Base-by-base conservation (phyloP, 2,888 invertebrate genomes). In the Acheta domesticus region DNA sequence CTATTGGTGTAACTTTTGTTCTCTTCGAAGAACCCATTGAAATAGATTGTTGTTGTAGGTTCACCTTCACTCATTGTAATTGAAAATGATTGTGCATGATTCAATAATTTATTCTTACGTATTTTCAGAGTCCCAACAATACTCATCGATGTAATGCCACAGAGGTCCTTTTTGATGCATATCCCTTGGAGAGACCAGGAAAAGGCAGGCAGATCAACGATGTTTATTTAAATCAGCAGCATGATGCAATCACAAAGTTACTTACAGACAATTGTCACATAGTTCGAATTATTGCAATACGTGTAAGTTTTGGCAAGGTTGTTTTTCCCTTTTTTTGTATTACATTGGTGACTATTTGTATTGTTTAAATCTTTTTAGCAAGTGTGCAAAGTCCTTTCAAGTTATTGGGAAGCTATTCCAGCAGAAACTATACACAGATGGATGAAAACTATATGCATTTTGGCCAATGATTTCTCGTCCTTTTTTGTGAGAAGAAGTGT, bases 81-180 rank as follows among this genome's bases (percentile, higher is more conserved):
- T 19, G 0, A 62, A 62, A 19, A 5, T 19, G 62, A n/a, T 62
- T 12, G 14, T 62, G 62, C 8, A n/a, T 16, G 14, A n/a, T 19
- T 62, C 62, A 62, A 19, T 62, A 16, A 36, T 36, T 36, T 36
- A 19, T 62, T 11, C 62, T 62, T 12, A 62, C 1, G 36, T 74
- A 75, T 21, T 75, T 75, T 48, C 20, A 84, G 84, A 83, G 83
- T 81, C 81, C 81, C 21, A 82, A 83, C 79, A 82, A 82, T 77
- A 80, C 83, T 36, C 80, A 83, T 74, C 81, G 84, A 50, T 83
- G 83, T 76, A 85, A 84, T 81, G 84, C 85, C 73, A 83, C 83
- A 11, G 82, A 83, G 75, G 81, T 85, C n/a, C 83, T 85, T 77
- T 81, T 84, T 21, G 82, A 83, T 80, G 83, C 82, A 11, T 85